Base-by-base conservation (phyloP, 1,140 invertebrate species). In the Drosophila watanabei region DNA sequence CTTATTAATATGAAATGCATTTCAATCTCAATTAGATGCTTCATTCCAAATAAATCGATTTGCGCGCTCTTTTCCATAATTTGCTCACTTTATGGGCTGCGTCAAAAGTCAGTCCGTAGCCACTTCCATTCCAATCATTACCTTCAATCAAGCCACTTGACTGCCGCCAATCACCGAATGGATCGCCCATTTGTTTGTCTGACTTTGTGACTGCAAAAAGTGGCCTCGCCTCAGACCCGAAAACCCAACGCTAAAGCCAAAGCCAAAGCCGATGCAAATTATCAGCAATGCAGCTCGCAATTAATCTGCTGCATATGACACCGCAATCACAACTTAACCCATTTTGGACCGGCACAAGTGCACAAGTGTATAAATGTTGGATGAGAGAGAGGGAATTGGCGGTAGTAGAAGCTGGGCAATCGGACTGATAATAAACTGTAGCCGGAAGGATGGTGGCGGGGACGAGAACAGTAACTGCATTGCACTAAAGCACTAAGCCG, bases 261-360 rank as follows among this genome's bases (percentile, higher is more conserved):
- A 39, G 16, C 46, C 46, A 28, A 28, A 16, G 14, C 60, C 64
- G 59, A 87, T 82, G 83, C 79, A 83, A 72, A 85, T 84, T 88
- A 89, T 89, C 81, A 84, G 85, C 85, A 88, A 84, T 88, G 85
- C 85, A 81, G 85, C 60, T 85, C 68, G 86, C 85, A 85, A 88
- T 88, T 89, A 88, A 88, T 88, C 86, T 88, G 75, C 78, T 88
- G 85, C 85, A 85, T 88, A 88, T 88, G 85, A 88, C 85, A 88
- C 79, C 79, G 76, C 78, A 84, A 88, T 88, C 84, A 87, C 63
- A 87, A 88, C 86, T 88, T 88, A 79, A 85, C 78, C 81, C 63
- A 84, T 80, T 87, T 86, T 46, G 62, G 30, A 46, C 16, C 60
- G 48, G 59, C 56, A 32, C 79, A 57, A 51, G 37, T 39, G 62